phyloP scores from a whole-genome alignment of 2,113 vertebrate genomes.

The Zapus hudsonius region DNA sequence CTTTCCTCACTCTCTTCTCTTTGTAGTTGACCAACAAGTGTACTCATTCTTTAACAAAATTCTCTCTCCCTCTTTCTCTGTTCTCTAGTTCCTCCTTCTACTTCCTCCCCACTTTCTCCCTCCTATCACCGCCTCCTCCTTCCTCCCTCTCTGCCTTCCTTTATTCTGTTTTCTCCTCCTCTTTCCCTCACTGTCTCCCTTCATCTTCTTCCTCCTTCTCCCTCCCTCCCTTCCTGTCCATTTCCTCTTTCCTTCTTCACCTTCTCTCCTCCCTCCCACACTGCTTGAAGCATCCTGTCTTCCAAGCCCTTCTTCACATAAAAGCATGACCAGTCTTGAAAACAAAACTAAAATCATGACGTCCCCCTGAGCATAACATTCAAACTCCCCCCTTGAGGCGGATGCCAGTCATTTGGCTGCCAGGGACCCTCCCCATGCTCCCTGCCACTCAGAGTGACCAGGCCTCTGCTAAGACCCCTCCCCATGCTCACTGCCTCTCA shows the following conservation, averaged over 20 bases:
- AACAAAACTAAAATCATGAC: background rate
- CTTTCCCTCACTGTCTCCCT: background rate
- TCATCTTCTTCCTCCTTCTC: background rate
- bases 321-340: background rate
- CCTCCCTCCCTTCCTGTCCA: too few species aligned
- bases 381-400: background rate
- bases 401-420: background rate
- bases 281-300: too few species aligned
- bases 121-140: too few species aligned
- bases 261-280: accelerated
- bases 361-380: background rate
- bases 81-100: background rate
- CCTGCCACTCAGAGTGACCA: background rate
- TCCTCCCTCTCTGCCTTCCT: background rate
- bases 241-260: too few species aligned
- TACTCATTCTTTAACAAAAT: background rate
- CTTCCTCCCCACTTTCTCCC: background rate
- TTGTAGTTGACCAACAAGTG: background rate
- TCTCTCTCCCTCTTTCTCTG: background rate
- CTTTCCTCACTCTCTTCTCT: background rate
- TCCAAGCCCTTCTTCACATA: background rate
- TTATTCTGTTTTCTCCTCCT: background rate
- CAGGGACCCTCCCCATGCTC: background rate
- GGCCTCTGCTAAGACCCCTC: too few species aligned
- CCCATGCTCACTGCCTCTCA: too few species aligned